Evolutionary conservation across 1,140 invertebrate genomes (phyloP).

Genomic region (Drosophila simulans): DNA sequence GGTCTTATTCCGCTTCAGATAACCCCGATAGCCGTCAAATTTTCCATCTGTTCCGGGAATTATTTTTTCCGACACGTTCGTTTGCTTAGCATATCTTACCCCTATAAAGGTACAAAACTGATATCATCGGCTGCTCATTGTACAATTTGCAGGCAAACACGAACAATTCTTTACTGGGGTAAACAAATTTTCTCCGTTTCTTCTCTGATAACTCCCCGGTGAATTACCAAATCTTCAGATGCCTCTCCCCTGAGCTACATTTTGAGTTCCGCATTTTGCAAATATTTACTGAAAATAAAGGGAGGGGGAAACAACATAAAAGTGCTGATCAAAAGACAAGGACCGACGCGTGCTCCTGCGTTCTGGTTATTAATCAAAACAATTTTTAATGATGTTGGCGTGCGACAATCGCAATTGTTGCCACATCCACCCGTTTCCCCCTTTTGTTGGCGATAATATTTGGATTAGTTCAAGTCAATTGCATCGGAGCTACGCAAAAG

Average conservation of each 20-base stretch:
- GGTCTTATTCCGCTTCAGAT: not conserved
- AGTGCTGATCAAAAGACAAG: slow-evolving; percentile 62
- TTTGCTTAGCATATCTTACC: slow-evolving; percentile 46
- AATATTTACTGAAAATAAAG: slow-evolving; percentile 66
- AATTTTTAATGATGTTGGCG: slow-evolving; percentile 79
- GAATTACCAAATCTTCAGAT: slow-evolving; percentile 61
- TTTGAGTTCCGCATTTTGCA: slow-evolving; percentile 59
- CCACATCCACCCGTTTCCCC: slow-evolving; percentile 25
- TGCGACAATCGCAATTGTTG: slow-evolving; percentile 50
- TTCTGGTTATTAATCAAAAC: slow-evolving; percentile 79
- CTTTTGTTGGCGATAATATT: slow-evolving; percentile 74
- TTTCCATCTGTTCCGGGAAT: slow-evolving; percentile 66
- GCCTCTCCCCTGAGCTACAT: slow-evolving; percentile 53
- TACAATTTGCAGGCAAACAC: slow-evolving; percentile 70
- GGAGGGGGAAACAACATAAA: not conserved
- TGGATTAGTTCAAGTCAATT: slow-evolving; percentile 83
- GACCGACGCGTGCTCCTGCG: slow-evolving; percentile 52
- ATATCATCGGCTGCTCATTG: slow-evolving; percentile 53
- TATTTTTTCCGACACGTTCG: slow-evolving; percentile 33
- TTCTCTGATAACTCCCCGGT: slow-evolving; percentile 13
- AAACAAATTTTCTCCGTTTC: slow-evolving; percentile 31
- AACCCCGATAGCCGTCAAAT: slow-evolving; percentile 14
- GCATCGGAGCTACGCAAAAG: slow-evolving; percentile 52
- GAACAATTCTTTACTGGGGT: slow-evolving; percentile 20
- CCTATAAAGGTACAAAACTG: slow-evolving; percentile 20